Evolutionary conservation across 2,888 invertebrate genomes (phyloP), one percentile per base, ranked within the genome.

Genomic region (Pyrocoelia pectoralis): DNA sequence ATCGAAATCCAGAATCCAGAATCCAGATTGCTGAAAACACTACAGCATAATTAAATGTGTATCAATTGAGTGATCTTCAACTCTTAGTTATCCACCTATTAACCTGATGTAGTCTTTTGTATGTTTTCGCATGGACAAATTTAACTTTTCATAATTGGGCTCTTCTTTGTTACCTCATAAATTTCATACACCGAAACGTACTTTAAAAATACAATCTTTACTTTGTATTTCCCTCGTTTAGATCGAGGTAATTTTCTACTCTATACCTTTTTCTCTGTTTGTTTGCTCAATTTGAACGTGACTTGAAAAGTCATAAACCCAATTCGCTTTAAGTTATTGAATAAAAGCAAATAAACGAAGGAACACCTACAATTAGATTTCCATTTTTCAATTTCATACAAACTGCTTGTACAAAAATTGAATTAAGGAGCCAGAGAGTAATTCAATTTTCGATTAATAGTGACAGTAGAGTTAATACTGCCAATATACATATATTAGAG

Each of bases 401-500:
- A 3, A n/a, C 33, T 10, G 33, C 33, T 33, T 33, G 33, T 33
- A 33, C n/a, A 33, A 33, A 33, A 33, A 33, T 33, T 33, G 33
- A 33, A 33, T 33, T 33, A 33, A n/a, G 2, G 33, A 33, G 8
- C n/a, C n/a, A 8, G 33, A n/a, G 8, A 6, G 33, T 33, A 43
- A 43, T 43, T 43, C 8, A 15, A 8, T 15, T 15, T 43, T 43
- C 17, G 14, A 15, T 43, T 43, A 2, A 13, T 2, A 15, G 1
- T 43, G 43, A 15, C 10, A 5, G 17, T 3, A 18, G 15, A 8
- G 17, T 46, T 46, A 17, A 46, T 46, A 17, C 8, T 46, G 6
- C 6, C 46, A 17, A 17, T 46, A n/a, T 61, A 50, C 55, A 61
- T 33, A 43, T 48, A 51, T 51, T 61, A 41, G 14, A 46, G 41